phyloP scores from a whole-genome alignment of 2,888 invertebrate genomes.

The Rhagophthalmus giganteus region DNA sequence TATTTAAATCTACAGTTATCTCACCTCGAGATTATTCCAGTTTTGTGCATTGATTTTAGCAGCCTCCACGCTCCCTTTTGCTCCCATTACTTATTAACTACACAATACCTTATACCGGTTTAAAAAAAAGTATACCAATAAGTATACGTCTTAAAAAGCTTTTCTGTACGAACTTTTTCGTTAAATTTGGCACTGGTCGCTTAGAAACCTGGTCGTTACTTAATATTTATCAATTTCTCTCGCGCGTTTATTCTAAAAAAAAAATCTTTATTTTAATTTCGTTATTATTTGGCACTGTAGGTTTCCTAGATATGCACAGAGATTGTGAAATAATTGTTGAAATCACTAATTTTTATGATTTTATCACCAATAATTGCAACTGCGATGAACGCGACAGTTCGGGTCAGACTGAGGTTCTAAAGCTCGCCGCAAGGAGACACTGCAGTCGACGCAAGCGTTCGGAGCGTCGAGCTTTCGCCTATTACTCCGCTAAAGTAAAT shows the following conservation, averaged over 20 bases:
- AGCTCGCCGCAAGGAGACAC: slow-evolving; percentile 49
- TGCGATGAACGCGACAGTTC: slow-evolving; percentile 47
- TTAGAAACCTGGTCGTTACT: slow-evolving; percentile 11
- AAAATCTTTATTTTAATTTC: slow-evolving; percentile 6
- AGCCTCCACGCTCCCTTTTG: slow-evolving; percentile 81
- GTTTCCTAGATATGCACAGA: slow-evolving; percentile 34
- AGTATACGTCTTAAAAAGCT: slow-evolving; percentile 11
- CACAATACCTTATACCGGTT: slow-evolving; percentile 19
- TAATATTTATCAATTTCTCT: background rate
- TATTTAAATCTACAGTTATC: slow-evolving; percentile 44
- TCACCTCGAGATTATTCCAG: slow-evolving; percentile 81
- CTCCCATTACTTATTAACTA: slow-evolving; percentile 62
- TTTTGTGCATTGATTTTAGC: slow-evolving; percentile 80
- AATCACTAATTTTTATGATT: slow-evolving; percentile 38
- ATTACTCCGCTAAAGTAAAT: slow-evolving; percentile 29
- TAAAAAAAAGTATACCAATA: slow-evolving; percentile 19
- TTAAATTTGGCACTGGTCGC: slow-evolving; percentile 29
- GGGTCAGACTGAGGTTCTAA: slow-evolving; percentile 52
- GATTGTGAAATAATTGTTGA: slow-evolving; percentile 32
- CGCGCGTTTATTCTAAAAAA: slow-evolving; percentile 4
- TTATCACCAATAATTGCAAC: slow-evolving; percentile 37
- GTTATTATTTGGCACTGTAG: slow-evolving; percentile 34
- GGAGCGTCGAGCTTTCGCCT: slow-evolving; percentile 29
- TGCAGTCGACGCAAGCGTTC: slow-evolving; percentile 34
- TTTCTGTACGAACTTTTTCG: slow-evolving; percentile 17